Evolutionary conservation across 1,140 invertebrate species (phyloP), one percentile per base, ranked within the genome.

Genomic region (Helicoverpa zea): DNA sequence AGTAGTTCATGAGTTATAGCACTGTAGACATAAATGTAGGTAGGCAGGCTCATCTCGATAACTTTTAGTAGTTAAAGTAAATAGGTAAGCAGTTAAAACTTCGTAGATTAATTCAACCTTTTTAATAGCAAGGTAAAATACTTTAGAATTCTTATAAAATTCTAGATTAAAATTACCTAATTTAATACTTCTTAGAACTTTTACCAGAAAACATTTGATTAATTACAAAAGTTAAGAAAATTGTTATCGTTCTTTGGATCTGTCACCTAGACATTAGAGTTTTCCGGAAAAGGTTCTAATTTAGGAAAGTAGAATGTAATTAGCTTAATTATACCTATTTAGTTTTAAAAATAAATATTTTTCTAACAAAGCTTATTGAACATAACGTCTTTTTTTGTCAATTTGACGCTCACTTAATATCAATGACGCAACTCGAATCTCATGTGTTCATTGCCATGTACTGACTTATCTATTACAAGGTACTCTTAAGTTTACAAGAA

Each of bases 401-500:
- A 30, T 49, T 49, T 18, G 16, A 76, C 12, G 63, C 29, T 30
- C n/a, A 43, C 35, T 43, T 43, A 51, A 68, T 51, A 68, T 58
- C 23, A n/a, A 43, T 35, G 30, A 43, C 12, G 29, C 13, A 58
- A 73, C 51, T 56, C 43, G 56, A 51, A 9, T 1, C 47, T 29
- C 72, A 74, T 68, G 29, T 76, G 61, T 75, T 70, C 63, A 58
- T 59, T 77, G 61, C 47, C 49, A 78, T 78, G 75, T 76, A 63
- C 23, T 54, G 64, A 47, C 63, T 79, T 59, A 68, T 79, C 63
- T 79, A 58, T 68, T 68, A 79, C 63, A 59, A 70, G 63, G 64
- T 70, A 79, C 64, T 79, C 64, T 59, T 43, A 58, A 68, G 64
- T 79, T 79, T 76, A 70, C 74, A 66, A 70, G 78, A 59, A 81